Percentiles rank a stretch among this genome's conserved stretches.
These are phyloP conservation scores for Rhagophthalmus giganteus DNA, from an alignment of 2,888 invertebrate species.

Conservation along the genomic window DNA sequence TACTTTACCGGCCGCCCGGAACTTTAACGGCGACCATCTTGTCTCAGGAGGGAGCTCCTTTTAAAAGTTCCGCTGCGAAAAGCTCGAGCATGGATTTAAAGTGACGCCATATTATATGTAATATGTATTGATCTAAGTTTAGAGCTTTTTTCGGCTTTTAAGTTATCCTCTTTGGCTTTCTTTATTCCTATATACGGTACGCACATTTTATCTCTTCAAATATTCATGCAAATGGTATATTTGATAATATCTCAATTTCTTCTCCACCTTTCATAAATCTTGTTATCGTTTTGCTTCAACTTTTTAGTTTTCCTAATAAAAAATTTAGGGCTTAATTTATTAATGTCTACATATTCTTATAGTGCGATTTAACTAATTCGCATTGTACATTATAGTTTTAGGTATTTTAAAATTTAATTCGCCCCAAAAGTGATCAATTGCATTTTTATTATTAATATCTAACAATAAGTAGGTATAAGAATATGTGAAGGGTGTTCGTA, in stretches of 20 bases:
- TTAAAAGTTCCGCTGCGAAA: slow-evolving; percentile 51
- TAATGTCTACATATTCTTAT: no score
- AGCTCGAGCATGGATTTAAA: slow-evolving; percentile 47
- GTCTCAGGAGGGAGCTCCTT: slow-evolving; percentile 52
- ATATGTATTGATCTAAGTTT: slow-evolving; percentile 47
- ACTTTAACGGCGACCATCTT: slow-evolving; percentile 47
- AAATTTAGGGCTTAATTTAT: no score
- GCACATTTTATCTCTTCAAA: slow-evolving; percentile 24
- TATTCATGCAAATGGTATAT: slow-evolving; percentile 25
- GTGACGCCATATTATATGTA: slow-evolving; percentile 51
- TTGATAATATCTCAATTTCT: slow-evolving; percentile 18
- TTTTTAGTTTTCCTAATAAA: neutral
- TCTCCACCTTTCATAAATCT: neutral
- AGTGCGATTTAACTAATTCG: no score
- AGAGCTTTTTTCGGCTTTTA: slow-evolving; percentile 30
- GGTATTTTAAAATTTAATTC: no score
- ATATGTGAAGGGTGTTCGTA: no score
- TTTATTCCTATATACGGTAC: slow-evolving; percentile 21
- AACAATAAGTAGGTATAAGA: no score
- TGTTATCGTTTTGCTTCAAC: slow-evolving; percentile 1
- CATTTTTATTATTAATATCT: no score
- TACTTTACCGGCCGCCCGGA: slow-evolving; percentile 40
- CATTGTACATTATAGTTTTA: no score
- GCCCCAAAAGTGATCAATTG: no score
- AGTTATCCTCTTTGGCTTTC: slow-evolving; percentile 30